Conservation (phyloP, 2,888 invertebrate genomes). For the Lymantria monacha region DNA sequence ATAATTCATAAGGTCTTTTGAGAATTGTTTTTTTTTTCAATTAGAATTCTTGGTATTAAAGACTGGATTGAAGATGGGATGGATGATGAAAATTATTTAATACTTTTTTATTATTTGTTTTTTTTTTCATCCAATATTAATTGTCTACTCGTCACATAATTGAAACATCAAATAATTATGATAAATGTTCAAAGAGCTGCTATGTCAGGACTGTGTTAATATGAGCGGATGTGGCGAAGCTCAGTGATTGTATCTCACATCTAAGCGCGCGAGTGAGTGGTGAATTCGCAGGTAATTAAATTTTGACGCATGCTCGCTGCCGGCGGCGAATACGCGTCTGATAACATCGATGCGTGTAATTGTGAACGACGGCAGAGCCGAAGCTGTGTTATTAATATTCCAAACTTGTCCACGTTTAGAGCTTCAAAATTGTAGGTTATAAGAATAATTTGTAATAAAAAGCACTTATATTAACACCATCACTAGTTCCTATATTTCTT, state of each 20-base stretch:
- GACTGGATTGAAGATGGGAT: too few relatives aligned
- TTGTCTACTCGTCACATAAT: not conserved
- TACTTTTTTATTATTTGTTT: too few relatives aligned
- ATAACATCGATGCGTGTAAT: constrained; percentile 63
- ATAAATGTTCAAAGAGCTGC: constrained; percentile 8
- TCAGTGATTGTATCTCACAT: constrained; percentile 30
- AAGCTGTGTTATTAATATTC: constrained; percentile 52
- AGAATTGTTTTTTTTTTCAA: too few relatives aligned
- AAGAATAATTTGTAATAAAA: constrained; percentile 25
- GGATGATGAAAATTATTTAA: too few relatives aligned
- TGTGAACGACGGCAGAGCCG: constrained; percentile 44
- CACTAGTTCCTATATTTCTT: too few relatives aligned
- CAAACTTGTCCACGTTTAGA: constrained; percentile 35
- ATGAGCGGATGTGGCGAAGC: constrained; percentile 22
- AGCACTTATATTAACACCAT: too few relatives aligned
- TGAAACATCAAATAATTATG: constrained; percentile 15
- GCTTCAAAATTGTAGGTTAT: constrained; percentile 42
- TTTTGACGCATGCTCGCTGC: constrained; percentile 53
- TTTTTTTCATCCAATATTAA: not conserved
- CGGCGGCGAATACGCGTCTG: constrained; percentile 42
- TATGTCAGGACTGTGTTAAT: constrained; percentile 22
- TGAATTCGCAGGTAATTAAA: constrained; percentile 70
- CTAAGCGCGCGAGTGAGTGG: constrained; percentile 41
- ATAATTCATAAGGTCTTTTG: too few relatives aligned
- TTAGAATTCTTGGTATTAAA: too few relatives aligned